Base-by-base conservation (phyloP, 2,113 vertebrate genomes). In the Podilymbus podiceps region DNA sequence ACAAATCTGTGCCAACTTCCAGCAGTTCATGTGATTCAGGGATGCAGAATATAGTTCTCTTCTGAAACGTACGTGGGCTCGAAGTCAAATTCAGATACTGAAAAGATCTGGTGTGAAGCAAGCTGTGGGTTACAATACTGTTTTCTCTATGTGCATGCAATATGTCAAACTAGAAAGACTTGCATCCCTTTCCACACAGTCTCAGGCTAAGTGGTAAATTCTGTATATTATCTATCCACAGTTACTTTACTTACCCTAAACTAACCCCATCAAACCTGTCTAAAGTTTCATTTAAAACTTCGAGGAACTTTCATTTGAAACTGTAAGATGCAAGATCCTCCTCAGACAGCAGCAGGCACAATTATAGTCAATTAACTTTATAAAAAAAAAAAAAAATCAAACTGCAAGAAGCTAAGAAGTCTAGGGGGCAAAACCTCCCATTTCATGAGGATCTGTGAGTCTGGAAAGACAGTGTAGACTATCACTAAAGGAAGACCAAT, bases 1-100 rank as follows among this genome's bases (percentile, higher is more conserved):
- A 84, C 53, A 69, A 74, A 63, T 83, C 86, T 85, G 52, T 81
- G 87, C 83, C 87, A 90, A 0, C 79, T 95, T 92, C 90, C 94
- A 97, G 93, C 88, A 96, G 94, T 94, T 88, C 38, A 53, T 59
- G 22, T 88, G 82, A 66, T 84, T 95, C 53, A 85, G n/a, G 66
- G 93, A 73, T 79, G 94, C 86, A 94, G 90, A 95, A 95, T 73
- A 38, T 73, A 73, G 73, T 23, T 92, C 89, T 89, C 67, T 28
- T 69, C 94, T 69, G 80, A 82, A 95, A 77, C 0, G 5, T 88
- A 77, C 11, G 28, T 95, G 85, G 91, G 92, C 86, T 88, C 62
- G 69, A 88, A 97, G 74, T 89, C 95, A 92, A 35, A 95, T 87
- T 78, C 66, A 93, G 92, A 72, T n/a, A 75, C 86, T 35, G 78